Base-by-base conservation (phyloP, 2,113 vertebrate species). In the Cyanistes caeruleus region DNA sequence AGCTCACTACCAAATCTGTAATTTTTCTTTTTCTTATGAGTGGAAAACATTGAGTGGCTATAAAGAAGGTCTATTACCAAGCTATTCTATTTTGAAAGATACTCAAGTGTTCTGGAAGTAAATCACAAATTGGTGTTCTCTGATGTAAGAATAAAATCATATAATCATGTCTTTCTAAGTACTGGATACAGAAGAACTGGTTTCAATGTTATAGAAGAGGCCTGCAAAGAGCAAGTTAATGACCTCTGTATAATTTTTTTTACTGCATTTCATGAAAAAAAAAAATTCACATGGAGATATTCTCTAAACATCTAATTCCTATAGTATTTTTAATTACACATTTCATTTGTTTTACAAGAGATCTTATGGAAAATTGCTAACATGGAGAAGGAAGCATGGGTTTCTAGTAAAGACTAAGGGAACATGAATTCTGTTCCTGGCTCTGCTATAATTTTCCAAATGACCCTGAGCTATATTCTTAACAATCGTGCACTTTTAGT, bases 11-110 rank as follows among this genome's bases (percentile, higher is more conserved):
- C 67, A 88, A 84, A 80, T 90, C 51, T 76, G 79, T 59, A 87
- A 43, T 89, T 93, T 87, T 88, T 76, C 8, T 60, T 63, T 80
- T 93, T 91, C 39, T 89, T 67, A 84, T 49, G 24, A 92, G 72
- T 41, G 30, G 48, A 84, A 91, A 76, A 43, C 13, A 46, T 25
- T 49, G 20, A 58, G 7, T 83, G 43, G 23, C 44, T 83, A n/a
- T 48, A 55, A 93, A 80, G 35, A 87, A 69, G 18, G 31, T 20
- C 37, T 80, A 28, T 79, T 77, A 64, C 53, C 67, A 73, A 70
- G 11, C 43, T 58, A 30, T 82, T 89, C 41, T 79, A 8, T 90
- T 88, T 83, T 74, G 63, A 91, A 91, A 90, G 68, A 85, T 46
- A 49, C 35, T 89, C 25, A 55, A 76, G 39, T 59, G 27, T 70